Percentiles rank a stretch among this genome's conserved stretches.
These are phyloP conservation scores for Augiades crinisus DNA, from an alignment of 2,888 invertebrate genomes.

Conservation along the genomic window DNA sequence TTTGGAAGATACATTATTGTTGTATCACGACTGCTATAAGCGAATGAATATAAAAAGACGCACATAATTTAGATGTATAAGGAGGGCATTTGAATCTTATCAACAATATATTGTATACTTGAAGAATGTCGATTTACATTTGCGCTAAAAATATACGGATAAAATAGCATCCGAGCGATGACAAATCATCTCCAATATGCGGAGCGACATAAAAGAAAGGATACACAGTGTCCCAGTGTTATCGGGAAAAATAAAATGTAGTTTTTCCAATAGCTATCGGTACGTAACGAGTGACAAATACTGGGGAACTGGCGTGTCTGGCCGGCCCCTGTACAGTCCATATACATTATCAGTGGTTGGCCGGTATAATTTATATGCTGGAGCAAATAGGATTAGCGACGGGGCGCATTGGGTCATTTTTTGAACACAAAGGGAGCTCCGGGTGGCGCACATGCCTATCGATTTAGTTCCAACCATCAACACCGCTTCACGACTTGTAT, in stretches of 20 bases:
- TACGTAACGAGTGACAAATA: conserved; percentile 36
- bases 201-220: conserved; percentile 13
- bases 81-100: too few species aligned
- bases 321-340: conserved; percentile 30
- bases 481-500: conserved; percentile 11
- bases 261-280: conserved; percentile 32
- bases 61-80: too few species aligned
- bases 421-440: conserved; percentile 38
- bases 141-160: background rate
- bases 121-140: background rate
- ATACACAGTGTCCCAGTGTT: conserved; percentile 6
- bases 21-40: too few species aligned
- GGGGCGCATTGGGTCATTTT: conserved; percentile 64
- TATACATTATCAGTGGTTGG: conserved; percentile 46
- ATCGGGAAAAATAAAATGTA: conserved; percentile 32
- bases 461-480: conserved; percentile 17
- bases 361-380: conserved; percentile 68
- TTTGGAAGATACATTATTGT: too few species aligned
- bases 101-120: too few species aligned
- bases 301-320: conserved; percentile 23
- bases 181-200: conserved; percentile 15
- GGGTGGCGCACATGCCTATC: conserved; percentile 17
- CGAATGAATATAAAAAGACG: too few species aligned
- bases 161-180: background rate
- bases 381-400: conserved; percentile 75